These are phyloP conservation scores for Microtus oregoni DNA, from an alignment of 2,113 vertebrate species.

Conservation along the genomic window DNA sequence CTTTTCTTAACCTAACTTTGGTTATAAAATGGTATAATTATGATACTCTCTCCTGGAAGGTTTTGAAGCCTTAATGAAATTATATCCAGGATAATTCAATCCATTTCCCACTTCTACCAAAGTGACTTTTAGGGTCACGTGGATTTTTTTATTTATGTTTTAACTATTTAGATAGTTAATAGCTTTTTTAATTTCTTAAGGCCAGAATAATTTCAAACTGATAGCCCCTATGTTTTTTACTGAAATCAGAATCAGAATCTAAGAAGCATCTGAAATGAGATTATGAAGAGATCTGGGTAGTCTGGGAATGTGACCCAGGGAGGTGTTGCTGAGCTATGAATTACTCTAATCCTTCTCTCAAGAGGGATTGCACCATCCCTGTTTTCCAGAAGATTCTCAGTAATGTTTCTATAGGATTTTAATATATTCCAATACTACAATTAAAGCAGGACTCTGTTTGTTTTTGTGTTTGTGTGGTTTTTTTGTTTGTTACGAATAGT, in stretches of 20 bases:
- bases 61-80: constrained; percentile 76
- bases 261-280: not conserved
- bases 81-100: constrained; percentile 62
- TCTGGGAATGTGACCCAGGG: not conserved
- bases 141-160: constrained; percentile 68
- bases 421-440: constrained; percentile 71
- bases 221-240: not conserved
- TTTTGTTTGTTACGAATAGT: constrained; percentile 4
- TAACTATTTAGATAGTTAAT: constrained; percentile 22
- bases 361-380: constrained; percentile 40
- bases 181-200: constrained; percentile 63
- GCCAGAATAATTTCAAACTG: constrained; percentile 53
- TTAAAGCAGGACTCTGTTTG: constrained; percentile 71
- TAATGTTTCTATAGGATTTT: constrained; percentile 64
- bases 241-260: constrained; percentile 59
- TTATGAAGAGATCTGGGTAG: constrained; percentile 24
- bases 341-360: not conserved
- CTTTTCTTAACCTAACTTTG: constrained; percentile 62
- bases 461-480: constrained; percentile 26
- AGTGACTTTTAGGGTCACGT: constrained; percentile 57
- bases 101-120: constrained; percentile 27
- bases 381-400: constrained; percentile 51
- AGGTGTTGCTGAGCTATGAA: constrained; percentile 38
- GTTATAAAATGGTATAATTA: constrained; percentile 54
- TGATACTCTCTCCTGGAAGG: constrained; percentile 55